Percentiles rank a stretch among this genome's conserved stretches.
Evolutionary conservation across 2,797 vertebrate genomes (phyloP).

Genomic region (Selene dorsalis): DNA sequence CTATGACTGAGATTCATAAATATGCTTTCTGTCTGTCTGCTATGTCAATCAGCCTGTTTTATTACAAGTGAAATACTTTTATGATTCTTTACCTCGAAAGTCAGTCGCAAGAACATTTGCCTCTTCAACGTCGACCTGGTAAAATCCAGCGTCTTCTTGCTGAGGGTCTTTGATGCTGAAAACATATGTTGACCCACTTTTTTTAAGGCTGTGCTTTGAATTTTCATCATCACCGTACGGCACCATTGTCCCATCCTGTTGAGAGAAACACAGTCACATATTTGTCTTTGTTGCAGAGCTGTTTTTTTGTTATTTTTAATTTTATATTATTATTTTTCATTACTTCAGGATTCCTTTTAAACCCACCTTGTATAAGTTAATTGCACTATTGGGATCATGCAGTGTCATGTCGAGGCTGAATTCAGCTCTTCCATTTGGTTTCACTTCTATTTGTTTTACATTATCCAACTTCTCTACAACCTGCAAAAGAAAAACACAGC

Average conservation of each 20-base stretch:
- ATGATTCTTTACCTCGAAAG: constrained; percentile 78
- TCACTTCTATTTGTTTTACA: constrained; percentile 87
- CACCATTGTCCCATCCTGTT: constrained; percentile 77
- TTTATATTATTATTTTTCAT: no score
- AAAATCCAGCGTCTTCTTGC: constrained; percentile 90
- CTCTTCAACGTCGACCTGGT: constrained; percentile 90
- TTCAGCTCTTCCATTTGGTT: constrained; percentile 82
- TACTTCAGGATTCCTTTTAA: background rate
- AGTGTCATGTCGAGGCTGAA: constrained; percentile 89
- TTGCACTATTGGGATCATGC: constrained; percentile 81
- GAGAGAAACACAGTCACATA: background rate
- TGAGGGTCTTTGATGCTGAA: constrained; percentile 87
- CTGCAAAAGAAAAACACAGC: constrained; percentile 68
- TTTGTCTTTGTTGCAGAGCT: background rate
- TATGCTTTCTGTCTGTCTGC: background rate
- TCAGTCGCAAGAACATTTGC: constrained; percentile 88
- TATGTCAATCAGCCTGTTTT: background rate
- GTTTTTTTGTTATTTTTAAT: no score
- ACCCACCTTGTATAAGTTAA: constrained; percentile 91
- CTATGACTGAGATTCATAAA: background rate
- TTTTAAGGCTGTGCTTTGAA: constrained; percentile 83
- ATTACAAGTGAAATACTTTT: background rate
- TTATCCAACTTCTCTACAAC: constrained; percentile 83
- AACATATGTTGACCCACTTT: constrained; percentile 81
- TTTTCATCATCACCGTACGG: constrained; percentile 74